Conservation (phyloP, 2,113 vertebrate genomes). For the Puffinus mauretanicus region DNA sequence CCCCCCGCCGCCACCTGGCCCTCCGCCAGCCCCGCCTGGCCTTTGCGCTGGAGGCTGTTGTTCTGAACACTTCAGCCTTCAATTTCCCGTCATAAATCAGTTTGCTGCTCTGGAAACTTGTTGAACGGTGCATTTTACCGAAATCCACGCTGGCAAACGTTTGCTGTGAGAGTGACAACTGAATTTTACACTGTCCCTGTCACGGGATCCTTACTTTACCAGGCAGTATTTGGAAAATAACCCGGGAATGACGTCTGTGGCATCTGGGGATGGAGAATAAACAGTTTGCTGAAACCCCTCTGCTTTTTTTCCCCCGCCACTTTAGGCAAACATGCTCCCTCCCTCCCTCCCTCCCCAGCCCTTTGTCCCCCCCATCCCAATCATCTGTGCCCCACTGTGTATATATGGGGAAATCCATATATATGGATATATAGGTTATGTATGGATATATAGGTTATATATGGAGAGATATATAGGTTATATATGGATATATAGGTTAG, state of each 20-base stretch:
- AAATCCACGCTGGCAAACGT: rapidly evolving
- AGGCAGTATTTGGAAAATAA: background rate
- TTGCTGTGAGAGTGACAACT: background rate
- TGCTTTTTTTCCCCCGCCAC: background rate
- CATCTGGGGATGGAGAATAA: background rate
- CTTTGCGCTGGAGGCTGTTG: background rate
- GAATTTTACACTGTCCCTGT: background rate
- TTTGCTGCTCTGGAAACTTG: background rate
- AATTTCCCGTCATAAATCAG: background rate
- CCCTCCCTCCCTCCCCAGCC: background rate
- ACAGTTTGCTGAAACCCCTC: background rate
- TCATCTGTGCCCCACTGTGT: rapidly evolving
- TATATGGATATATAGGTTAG: no score
- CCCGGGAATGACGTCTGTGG: rapidly evolving
- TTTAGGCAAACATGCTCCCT: background rate
- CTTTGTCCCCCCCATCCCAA: background rate
- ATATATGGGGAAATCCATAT: no score
- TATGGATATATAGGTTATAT: no score
- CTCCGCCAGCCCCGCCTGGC: background rate
- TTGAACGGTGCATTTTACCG: background rate
- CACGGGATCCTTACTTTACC: rapidly evolving
- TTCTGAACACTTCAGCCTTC: background rate
- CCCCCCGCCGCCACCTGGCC: background rate
- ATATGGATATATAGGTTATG: no score
- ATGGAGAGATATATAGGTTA: no score